These are phyloP conservation scores for Drosophila malerkotliana DNA, from an alignment of 1,140 invertebrate genomes.

Conservation along the genomic window DNA sequence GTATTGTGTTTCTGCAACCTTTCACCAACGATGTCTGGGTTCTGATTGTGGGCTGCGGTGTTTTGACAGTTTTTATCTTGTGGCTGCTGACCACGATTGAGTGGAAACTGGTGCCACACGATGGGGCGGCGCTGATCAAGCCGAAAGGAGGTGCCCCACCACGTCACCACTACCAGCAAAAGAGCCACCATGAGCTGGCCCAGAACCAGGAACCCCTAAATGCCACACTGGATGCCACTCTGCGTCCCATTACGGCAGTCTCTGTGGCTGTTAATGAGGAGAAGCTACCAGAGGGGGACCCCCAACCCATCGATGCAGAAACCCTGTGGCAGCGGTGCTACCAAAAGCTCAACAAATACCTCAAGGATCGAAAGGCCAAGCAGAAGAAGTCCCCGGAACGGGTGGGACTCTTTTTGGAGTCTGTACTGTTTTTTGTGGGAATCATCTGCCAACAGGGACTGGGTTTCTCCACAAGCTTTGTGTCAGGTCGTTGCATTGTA, in stretches of 20 bases:
- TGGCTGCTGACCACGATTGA: constrained; percentile 76
- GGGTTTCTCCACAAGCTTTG: constrained; percentile 84
- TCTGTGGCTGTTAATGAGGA: constrained; percentile 11
- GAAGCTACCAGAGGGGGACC: neutral
- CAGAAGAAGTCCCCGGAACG: constrained; percentile 38
- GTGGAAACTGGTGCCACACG: constrained; percentile 63
- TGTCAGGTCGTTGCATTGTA: constrained; percentile 86
- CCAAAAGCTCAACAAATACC: constrained; percentile 42
- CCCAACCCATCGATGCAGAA: constrained; percentile 20
- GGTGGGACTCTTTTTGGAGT: constrained; percentile 73
- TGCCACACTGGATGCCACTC: neutral
- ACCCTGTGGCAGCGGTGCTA: constrained; percentile 48
- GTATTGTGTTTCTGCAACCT: constrained; percentile 86
- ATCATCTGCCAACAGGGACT: constrained; percentile 84
- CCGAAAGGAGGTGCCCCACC: constrained; percentile 62
- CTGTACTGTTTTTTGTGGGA: constrained; percentile 82
- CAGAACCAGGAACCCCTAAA: constrained; percentile 7
- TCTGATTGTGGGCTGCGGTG: constrained; percentile 78
- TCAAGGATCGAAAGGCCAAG: constrained; percentile 24
- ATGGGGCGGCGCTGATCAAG: constrained; percentile 65
- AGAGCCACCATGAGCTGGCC: neutral
- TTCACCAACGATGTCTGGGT: constrained; percentile 86
- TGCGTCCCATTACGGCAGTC: constrained; percentile 17
- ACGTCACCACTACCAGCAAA: constrained; percentile 29
- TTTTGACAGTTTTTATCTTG: constrained; percentile 68